These are phyloP conservation scores for Pemphredon lugubris DNA, from an alignment of 2,888 invertebrate species.

Conservation along the genomic window DNA sequence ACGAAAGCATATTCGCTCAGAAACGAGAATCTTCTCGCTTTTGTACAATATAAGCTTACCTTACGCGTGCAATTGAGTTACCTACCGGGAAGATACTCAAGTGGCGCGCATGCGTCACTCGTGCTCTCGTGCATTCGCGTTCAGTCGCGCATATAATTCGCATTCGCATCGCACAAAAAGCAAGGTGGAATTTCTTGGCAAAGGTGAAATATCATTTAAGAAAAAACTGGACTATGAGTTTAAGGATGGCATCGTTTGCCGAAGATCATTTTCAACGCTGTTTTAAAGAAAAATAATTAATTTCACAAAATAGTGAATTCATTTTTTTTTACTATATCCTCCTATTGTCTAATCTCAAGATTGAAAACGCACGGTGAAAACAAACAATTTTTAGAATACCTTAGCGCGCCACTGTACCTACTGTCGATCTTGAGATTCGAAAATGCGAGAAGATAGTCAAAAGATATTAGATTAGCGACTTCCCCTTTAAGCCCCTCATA, in stretches of 20 bases:
- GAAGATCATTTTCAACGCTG: neutral
- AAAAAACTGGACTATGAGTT: neutral
- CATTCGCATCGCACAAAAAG: neutral
- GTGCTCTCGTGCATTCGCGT: neutral
- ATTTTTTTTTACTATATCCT: too few relatives aligned
- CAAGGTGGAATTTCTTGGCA: neutral
- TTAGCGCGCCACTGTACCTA: too few relatives aligned
- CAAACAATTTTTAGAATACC: too few relatives aligned
- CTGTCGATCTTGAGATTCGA: too few relatives aligned
- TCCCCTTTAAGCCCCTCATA: too few relatives aligned
- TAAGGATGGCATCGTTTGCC: neutral
- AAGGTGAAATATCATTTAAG: neutral
- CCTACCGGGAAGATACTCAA: neutral
- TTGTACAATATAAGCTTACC: neutral
- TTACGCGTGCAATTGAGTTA: constrained; percentile 19
- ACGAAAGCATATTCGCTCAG: neutral
- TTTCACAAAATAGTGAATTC: too few relatives aligned
- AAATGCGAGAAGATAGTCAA: too few relatives aligned
- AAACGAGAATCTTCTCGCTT: constrained; percentile 1
- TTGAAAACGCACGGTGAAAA: too few relatives aligned
- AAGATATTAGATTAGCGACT: too few relatives aligned
- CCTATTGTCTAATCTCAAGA: too few relatives aligned
- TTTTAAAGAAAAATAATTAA: too few relatives aligned
- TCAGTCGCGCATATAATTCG: neutral
- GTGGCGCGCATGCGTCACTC: neutral